Conservation (phyloP, 37 sponge, comb jelly and placozoan genomes). For the Agelas oroides region DNA sequence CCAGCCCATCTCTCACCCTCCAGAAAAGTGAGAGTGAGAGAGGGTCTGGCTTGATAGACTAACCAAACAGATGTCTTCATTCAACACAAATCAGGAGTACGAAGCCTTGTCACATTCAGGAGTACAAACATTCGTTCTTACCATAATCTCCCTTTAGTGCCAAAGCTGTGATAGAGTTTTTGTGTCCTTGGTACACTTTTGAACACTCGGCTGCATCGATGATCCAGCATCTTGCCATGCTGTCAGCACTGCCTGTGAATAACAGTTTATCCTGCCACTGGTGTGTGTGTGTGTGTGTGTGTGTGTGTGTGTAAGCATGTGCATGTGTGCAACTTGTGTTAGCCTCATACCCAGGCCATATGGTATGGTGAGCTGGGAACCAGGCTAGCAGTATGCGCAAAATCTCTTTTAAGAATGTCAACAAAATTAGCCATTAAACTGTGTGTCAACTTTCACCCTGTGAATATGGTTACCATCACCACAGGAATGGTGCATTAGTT, state of each 20-base stretch:
- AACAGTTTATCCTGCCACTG: neutral
- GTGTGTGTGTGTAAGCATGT: conserved; percentile 46
- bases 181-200: conserved; percentile 61
- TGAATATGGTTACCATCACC: no score
- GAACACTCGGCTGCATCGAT: conserved; percentile 26
- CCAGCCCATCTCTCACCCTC: no score
- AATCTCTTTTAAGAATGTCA: no score
- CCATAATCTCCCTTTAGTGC: conserved; percentile 17
- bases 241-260: conserved; percentile 72
- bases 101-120: no score
- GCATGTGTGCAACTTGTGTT: conserved; percentile 34
- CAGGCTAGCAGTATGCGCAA: neutral
- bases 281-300: no score
- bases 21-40: no score
- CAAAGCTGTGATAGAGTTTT: conserved; percentile 30
- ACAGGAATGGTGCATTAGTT: no score
- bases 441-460: neutral
- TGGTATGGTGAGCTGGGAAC: no score
- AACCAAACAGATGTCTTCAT: no score
- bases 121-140: conserved; percentile 12
- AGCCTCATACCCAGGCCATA: no score
- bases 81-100: no score
- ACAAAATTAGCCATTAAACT: neutral
- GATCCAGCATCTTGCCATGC: conserved; percentile 48
- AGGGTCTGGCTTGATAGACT: no score